Base-by-base conservation (phyloP, 2,797 vertebrate species). In the Thaleichthys pacificus region DNA sequence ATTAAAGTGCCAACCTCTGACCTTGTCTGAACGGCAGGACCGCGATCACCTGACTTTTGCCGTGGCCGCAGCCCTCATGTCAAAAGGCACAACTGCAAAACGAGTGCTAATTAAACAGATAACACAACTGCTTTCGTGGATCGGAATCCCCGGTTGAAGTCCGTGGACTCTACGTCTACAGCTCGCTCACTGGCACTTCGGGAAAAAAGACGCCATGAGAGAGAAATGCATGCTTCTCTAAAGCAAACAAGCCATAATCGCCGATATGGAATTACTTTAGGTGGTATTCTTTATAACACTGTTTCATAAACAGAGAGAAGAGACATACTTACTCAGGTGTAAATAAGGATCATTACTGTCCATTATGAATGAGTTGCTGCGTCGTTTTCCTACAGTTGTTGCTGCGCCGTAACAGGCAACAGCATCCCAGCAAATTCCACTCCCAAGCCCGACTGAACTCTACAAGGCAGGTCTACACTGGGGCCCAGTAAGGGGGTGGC, bases 1-100 rank as follows among this genome's bases (percentile, higher is more conserved):
- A 92, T 94, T 92, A 93, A 93, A 94, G 90, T 92, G 93, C 91
- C 91, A 91, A 94, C 93, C 93, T 91, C 87, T 94, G 93, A 94
- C 93, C 93, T 92, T 91, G 83, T 83, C 89, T 82, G 90, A 88
- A 88, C 84, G 82, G 83, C 89, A 85, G 82, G 76, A 80, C 88
- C 83, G 24, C 76, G 87, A 91, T 92, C 93, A 93, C 91, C 91
- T 93, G 91, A 92, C 92, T 90, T 85, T 77, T 76, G 82, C 84
- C 80, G 81, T 74, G 85, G 75, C 71, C 85, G 76, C 83, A 73
- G 76, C 74, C 71, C 88, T 79, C 68, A 73, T 69, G 85, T 82
- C 71, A 83, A 69, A 62, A 66, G 67, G 68, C 69, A 2, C 54
- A 58, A 73, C 76, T 66, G 73, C 75, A 76, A 76, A 77, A 64